Conservation (phyloP, 2,888 invertebrate species). For the Calameuta idolon region DNA sequence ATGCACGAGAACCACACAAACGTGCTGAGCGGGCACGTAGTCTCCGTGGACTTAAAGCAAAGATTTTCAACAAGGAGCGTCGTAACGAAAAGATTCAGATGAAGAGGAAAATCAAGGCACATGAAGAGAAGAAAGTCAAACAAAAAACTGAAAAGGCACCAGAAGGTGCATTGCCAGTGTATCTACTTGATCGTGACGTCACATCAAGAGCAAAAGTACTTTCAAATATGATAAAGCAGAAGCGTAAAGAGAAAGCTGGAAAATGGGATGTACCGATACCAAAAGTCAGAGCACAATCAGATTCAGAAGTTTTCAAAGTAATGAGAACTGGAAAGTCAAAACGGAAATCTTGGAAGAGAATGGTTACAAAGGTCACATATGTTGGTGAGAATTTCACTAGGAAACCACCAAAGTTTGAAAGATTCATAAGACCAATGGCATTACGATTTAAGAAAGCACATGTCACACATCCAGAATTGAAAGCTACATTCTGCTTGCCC, state of each 20-base stretch:
- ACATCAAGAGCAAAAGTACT: constrained; percentile 94
- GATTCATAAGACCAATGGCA: constrained; percentile 98
- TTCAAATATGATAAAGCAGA: constrained; percentile 99
- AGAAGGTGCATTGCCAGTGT: constrained; percentile 94
- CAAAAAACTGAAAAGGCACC: constrained; percentile 84
- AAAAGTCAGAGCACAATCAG: constrained; percentile 96
- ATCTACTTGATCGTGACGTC: constrained; percentile 96
- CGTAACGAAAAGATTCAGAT: constrained; percentile 99
- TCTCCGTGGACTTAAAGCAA: constrained; percentile 95
- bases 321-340: constrained; percentile 91
- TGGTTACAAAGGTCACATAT: constrained; percentile 98
- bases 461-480: constrained; percentile 98
- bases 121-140: constrained; percentile 93
- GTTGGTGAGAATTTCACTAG: constrained; percentile 99
- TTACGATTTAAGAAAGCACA: constrained; percentile 97
- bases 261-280: constrained; percentile 99
- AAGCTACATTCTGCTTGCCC: constrained; percentile 96
- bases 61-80: constrained; percentile 95
- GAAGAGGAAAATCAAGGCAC: constrained; percentile 98
- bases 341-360: constrained; percentile 98
- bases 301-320: constrained; percentile 96
- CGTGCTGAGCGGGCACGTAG: constrained; percentile 91
- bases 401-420: constrained; percentile 98
- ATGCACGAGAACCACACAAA: constrained; percentile 94
- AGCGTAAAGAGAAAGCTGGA: constrained; percentile 98